A percentile compares a stretch with the other conserved stretches of the same genome.
These are phyloP conservation scores for Podarcis lilfordi DNA, from an alignment of 2,797 vertebrate genomes.

Conservation along the genomic window DNA sequence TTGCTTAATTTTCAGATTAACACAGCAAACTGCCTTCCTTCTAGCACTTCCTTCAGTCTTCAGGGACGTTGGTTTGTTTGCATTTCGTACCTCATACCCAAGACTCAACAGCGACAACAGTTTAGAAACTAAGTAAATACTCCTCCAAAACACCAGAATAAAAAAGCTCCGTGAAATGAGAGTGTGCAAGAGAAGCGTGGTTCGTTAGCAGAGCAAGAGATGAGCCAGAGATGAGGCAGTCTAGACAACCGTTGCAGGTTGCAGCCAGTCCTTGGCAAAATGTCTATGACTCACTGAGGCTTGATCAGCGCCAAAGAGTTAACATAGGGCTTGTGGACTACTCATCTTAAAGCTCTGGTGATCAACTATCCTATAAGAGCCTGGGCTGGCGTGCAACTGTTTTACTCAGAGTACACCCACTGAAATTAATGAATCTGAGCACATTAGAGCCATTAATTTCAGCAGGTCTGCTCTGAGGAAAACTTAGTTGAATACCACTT, in stretches of 20 bases:
- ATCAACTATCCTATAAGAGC: conserved; percentile 44
- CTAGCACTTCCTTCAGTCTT: neutral
- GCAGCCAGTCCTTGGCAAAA: neutral
- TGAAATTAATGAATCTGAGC: too few relatives aligned
- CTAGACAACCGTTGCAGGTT: neutral
- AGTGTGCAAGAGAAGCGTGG: neutral
- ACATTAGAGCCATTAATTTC: too few relatives aligned
- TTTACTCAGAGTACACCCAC: too few relatives aligned
- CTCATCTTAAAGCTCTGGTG: conserved; percentile 45
- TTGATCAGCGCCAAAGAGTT: neutral
- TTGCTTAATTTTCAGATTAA: neutral
- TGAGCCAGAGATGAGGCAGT: neutral
- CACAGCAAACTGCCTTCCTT: neutral
- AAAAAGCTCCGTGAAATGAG: neutral
- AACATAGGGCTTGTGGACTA: neutral
- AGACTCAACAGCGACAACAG: neutral
- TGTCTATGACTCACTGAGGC: neutral
- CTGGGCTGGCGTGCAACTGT: too few relatives aligned
- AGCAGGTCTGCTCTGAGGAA: too few relatives aligned
- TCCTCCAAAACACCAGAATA: neutral
- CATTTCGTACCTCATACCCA: neutral
- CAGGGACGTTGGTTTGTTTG: neutral
- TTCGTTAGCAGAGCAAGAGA: neutral
- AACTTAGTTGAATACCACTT: too few relatives aligned
- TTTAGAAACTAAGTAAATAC: neutral